A percentile compares a stretch with the other conserved stretches of the same genome.
Conservation (phyloP, 2,797 vertebrate species). For the Siniperca obscura region DNA sequence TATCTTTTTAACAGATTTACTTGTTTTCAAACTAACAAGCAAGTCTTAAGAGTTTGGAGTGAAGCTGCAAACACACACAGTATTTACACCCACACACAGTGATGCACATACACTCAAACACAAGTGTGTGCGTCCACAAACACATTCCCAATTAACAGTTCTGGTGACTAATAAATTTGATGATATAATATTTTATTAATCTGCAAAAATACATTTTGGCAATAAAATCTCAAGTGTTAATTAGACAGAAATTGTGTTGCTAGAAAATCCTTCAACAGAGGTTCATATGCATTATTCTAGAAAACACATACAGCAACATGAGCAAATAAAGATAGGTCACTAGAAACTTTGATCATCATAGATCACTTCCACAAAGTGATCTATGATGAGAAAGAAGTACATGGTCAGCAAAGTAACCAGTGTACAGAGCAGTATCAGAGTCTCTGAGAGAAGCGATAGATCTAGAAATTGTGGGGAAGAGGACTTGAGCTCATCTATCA, state of each 20-base stretch:
- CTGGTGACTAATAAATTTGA: background rate
- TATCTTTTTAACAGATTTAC: background rate
- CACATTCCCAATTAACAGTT: constrained; percentile 5
- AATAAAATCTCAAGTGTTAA: background rate
- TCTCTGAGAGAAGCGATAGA: background rate
- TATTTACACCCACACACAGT: background rate
- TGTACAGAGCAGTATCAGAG: background rate
- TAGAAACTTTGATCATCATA: background rate
- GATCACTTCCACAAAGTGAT: background rate
- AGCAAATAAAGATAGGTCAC: background rate
- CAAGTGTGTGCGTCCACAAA: background rate
- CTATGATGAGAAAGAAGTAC: background rate
- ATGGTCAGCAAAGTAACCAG: constrained; percentile 6
- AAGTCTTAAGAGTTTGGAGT: background rate
- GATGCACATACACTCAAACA: background rate
- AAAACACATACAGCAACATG: background rate
- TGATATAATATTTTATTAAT: background rate
- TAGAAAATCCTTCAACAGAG: background rate
- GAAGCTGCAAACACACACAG: background rate
- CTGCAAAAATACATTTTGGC: background rate
- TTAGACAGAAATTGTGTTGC: background rate
- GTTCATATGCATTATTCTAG: too few species aligned
- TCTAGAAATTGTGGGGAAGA: background rate
- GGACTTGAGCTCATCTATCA: background rate
- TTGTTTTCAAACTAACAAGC: constrained; percentile 15